Evolutionary conservation across 2,797 vertebrate species (phyloP).

Genomic region (Trematomus bernacchii): DNA sequence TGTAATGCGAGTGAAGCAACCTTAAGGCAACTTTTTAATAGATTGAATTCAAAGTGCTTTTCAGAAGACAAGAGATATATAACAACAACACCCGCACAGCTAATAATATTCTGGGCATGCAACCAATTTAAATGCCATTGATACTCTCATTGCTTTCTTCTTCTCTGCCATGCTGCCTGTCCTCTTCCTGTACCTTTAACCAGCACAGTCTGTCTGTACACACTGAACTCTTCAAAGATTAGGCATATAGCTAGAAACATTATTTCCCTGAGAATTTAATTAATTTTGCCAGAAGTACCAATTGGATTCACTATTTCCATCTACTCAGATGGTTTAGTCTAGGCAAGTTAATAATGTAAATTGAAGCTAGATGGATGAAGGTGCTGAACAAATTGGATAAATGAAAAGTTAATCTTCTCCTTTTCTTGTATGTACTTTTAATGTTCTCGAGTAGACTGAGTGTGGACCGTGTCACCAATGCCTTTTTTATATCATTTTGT

Average conservation of each 20-base stretch:
- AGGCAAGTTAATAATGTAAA: conserved; percentile 10
- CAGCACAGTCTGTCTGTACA: conserved; percentile 35
- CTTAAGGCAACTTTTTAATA: conserved; percentile 34
- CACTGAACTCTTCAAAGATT: conserved; percentile 18
- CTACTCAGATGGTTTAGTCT: conserved; percentile 1
- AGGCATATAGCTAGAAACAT: conserved; percentile 15
- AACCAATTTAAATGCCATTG: conserved; percentile 52
- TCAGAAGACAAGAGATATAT: conserved; percentile 36
- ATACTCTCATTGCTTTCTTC: conserved; percentile 13
- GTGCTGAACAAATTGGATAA: conserved; percentile 17
- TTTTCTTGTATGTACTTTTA: neutral
- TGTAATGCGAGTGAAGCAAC: conserved; percentile 44
- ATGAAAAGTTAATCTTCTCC: neutral
- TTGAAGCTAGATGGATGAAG: neutral
- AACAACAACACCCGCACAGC: conserved; percentile 12
- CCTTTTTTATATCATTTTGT: no score
- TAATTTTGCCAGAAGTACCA: conserved; percentile 10
- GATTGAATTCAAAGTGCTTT: conserved; percentile 47
- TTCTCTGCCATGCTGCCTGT: conserved; percentile 9
- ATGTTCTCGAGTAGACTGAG: neutral
- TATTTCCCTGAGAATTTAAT: conserved; percentile 32
- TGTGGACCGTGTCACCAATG: no score
- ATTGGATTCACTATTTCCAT: conserved; percentile 13
- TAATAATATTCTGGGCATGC: conserved; percentile 32
- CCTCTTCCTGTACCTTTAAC: conserved; percentile 25